Base-by-base conservation (phyloP, 2,113 vertebrate species). In the Alexandromys fortis region DNA sequence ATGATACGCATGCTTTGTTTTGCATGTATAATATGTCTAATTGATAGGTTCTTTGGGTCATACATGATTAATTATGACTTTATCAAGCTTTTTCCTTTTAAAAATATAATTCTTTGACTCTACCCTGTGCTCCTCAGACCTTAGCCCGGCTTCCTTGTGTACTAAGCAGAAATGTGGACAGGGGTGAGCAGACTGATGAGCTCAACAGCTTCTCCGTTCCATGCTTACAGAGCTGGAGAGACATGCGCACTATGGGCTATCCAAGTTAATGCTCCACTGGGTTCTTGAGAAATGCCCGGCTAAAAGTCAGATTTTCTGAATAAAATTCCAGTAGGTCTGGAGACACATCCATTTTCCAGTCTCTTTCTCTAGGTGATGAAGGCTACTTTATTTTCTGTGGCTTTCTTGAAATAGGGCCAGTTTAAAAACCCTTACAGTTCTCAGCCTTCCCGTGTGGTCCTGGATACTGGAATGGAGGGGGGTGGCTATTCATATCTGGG, bases 101-200 rank as follows among this genome's bases (percentile, higher is more conserved):
- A 89, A 16, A 67, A 21, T 82, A 45, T 61, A 70, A 77, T 45
- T 93, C 73, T 93, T 92, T 35, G 58, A 49, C 21, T 85, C 72
- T 42, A 38, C 52, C 72, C 38, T 65, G 4, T 65, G 2, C 14
- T 87, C 81, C 87, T 77, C 92, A 92, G 11, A 68, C 86, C 77
- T 96, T 95, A 92, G 97, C 95, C 97, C 92, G 0, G 16, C 17
- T 67, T 95, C 96, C 86, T 96, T 95, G 93, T 90, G 97, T 95
- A 96, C 93, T 93, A 86, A 94, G 89, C 70, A 91, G 92, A 97
- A 73, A 16, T 45, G 83, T 92, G 79, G 96, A 77, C 13, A 76
- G 76, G 87, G 73, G 28, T 82, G 72, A 70, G 30, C 30, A 42
- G 52, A 47, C 49, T 68, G 78, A 72, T 65, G 33, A 88, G 30